Percentiles rank a stretch among this genome's conserved stretches.
phyloP scores from a whole-genome alignment of 2,113 vertebrate genomes.

The Falcunculus frontatus region DNA sequence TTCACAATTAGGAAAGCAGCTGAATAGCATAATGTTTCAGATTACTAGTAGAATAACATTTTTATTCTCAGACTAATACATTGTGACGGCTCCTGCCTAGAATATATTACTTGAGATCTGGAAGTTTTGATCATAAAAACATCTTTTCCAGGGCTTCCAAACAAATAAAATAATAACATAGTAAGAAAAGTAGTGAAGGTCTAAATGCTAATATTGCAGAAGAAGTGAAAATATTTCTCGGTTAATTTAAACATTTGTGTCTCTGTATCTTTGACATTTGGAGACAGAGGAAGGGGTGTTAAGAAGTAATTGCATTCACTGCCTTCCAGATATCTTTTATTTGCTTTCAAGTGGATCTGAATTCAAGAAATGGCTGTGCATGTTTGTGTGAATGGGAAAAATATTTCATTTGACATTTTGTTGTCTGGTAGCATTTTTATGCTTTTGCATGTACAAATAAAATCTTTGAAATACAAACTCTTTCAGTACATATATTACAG shows the following conservation, averaged over 20 bases:
- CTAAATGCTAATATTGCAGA: conserved; percentile 31
- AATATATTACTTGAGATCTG: background rate
- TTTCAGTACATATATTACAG: background rate
- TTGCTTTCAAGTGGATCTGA: conserved; percentile 26
- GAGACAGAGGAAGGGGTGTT: conserved; percentile 28
- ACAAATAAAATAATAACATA: conserved; percentile 8
- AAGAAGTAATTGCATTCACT: conserved; percentile 38
- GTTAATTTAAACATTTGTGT: conserved; percentile 54
- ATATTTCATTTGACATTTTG: conserved; percentile 50
- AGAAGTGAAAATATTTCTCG: conserved; percentile 21
- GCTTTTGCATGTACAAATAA: background rate
- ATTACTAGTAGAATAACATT: background rate
- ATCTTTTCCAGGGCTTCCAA: background rate
- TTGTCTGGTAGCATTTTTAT: conserved; percentile 19
- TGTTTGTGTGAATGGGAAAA: background rate
- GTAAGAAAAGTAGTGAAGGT: background rate
- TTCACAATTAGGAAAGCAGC: background rate
- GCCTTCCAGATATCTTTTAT: conserved; percentile 49
- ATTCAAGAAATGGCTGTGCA: conserved; percentile 4
- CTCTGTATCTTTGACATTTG: conserved; percentile 54
- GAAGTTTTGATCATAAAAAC: background rate
- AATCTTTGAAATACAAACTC: background rate
- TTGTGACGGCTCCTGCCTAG: background rate
- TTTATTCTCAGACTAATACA: background rate
- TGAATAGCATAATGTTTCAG: background rate